These are phyloP conservation scores for Atractosteus spatula DNA, from an alignment of 2,113 vertebrate species.

Conservation along the genomic window DNA sequence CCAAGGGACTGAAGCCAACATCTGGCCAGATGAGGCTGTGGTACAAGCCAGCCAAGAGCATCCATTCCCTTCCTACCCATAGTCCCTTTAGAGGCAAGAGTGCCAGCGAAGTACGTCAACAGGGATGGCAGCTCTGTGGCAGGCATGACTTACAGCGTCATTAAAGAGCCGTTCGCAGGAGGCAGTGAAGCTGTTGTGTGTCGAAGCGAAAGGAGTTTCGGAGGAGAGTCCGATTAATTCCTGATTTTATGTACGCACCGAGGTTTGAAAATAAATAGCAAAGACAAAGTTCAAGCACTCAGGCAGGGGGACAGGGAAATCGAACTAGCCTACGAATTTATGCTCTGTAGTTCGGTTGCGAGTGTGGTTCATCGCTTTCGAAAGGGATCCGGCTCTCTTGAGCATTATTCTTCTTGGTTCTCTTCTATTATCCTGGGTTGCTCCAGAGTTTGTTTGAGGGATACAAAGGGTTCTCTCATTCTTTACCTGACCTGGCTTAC, in stretches of 20 bases:
- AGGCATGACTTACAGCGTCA: constrained; percentile 70
- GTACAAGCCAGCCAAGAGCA: constrained; percentile 21
- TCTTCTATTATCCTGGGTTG: too few relatives aligned
- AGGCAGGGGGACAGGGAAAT: too few relatives aligned
- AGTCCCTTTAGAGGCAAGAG: constrained; percentile 18
- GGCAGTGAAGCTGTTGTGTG: constrained; percentile 61
- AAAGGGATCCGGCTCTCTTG: too few relatives aligned
- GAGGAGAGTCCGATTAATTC: constrained; percentile 16
- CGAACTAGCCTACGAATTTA: too few relatives aligned
- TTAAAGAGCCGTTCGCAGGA: constrained; percentile 60
- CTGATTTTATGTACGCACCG: too few relatives aligned
- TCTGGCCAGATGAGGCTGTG: constrained; percentile 46
- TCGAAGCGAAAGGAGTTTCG: constrained; percentile 51
- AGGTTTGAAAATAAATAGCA: too few relatives aligned
- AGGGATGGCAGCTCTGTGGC: constrained; percentile 66
- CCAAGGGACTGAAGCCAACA: constrained; percentile 42
- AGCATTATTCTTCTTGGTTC: too few relatives aligned
- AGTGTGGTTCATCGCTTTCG: too few relatives aligned
- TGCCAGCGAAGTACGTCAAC: constrained; percentile 60
- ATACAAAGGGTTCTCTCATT: constrained; percentile 34
- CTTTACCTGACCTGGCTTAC: constrained; percentile 61
- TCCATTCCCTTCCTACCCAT: neutral
- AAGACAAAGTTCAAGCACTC: too few relatives aligned
- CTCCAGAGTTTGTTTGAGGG: too few relatives aligned
- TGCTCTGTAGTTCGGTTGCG: too few relatives aligned